These are phyloP conservation scores for Nasonovia ribisnigri DNA, from an alignment of 2,888 invertebrate genomes.

Conservation along the genomic window DNA sequence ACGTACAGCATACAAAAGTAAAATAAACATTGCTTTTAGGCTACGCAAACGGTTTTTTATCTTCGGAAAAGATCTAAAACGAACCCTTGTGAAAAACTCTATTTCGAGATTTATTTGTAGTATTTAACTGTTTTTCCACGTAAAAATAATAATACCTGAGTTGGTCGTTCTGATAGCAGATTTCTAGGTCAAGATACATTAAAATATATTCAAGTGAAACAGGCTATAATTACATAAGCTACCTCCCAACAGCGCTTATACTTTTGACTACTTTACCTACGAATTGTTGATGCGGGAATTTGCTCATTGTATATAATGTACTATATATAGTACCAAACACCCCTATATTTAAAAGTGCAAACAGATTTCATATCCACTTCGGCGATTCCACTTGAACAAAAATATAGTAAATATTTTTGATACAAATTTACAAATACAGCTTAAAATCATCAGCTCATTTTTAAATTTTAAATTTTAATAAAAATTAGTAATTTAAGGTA, in stretches of 20 bases:
- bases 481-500: neutral
- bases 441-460: neutral
- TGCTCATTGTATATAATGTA: neutral
- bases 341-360: neutral
- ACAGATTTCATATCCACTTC: neutral
- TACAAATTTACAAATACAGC: neutral
- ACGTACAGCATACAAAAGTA: neutral
- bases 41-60: neutral
- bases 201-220: neutral
- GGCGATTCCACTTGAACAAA: neutral
- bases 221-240: neutral
- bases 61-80: neutral
- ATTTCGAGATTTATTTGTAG: neutral
- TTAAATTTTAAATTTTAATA: neutral
- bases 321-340: neutral
- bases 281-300: neutral
- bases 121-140: neutral
- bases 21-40: neutral
- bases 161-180: neutral
- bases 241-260: neutral
- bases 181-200: neutral
- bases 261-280: neutral
- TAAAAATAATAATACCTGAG: neutral
- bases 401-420: neutral
- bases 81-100: neutral